phyloP scores from a whole-genome alignment of 2,113 vertebrate genomes.

The Lophochroa leadbeateri region DNA sequence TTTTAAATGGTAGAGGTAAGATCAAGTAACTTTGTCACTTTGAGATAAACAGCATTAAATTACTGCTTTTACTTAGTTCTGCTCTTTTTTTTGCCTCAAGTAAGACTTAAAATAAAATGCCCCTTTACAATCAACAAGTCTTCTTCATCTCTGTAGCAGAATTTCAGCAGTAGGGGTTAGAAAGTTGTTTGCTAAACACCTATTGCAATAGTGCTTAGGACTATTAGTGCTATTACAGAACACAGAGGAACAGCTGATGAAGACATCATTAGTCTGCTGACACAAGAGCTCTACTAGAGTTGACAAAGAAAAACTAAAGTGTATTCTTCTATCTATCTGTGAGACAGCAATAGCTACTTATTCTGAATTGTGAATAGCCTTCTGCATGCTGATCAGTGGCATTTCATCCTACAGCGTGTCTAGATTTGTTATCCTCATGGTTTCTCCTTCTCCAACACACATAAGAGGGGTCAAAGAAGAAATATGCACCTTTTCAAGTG shows the following conservation, averaged over 20 bases:
- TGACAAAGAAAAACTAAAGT: not conserved
- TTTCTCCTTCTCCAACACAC: not conserved
- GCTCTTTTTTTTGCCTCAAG: not conserved
- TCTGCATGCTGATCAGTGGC: not conserved
- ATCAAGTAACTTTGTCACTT: not conserved
- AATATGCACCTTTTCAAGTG: not conserved
- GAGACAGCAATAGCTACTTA: not conserved
- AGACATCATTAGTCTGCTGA: not conserved
- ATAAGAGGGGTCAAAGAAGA: not conserved
- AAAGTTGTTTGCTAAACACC: not conserved
- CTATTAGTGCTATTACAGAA: not conserved
- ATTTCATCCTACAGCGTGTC: not conserved
- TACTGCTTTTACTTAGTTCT: not conserved
- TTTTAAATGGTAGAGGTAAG: not conserved
- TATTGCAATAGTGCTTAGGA: not conserved
- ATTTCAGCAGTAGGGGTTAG: not conserved
- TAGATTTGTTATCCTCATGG: not conserved
- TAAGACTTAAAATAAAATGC: not conserved
- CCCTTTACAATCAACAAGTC: not conserved
- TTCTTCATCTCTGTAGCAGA: not conserved
- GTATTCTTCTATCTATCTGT: not conserved
- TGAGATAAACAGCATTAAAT: not conserved
- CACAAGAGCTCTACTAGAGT: not conserved
- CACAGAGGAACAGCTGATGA: not conserved
- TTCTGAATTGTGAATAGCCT: not conserved